Base-by-base conservation (phyloP, 2,888 invertebrate species). In the Caradrina clavipalpis region DNA sequence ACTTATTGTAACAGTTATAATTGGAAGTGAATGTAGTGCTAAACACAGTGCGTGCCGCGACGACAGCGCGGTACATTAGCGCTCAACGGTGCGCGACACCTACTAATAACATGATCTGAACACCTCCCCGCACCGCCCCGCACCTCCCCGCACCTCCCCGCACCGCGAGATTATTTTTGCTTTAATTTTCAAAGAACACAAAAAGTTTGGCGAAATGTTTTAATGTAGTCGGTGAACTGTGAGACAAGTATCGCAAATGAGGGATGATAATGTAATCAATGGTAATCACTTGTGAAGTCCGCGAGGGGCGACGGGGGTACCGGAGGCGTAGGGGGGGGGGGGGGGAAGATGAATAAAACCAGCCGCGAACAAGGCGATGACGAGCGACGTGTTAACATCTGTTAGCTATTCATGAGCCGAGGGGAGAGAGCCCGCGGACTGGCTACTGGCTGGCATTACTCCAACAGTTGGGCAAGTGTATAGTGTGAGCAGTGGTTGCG, bases 211-310 rank as follows among this genome's bases (percentile, higher is more conserved):
- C 17, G 6, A 62, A 68, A 62, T 49, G n/a, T 42, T 54, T 39
- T 42, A 64, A 70, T 65, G 71, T 58, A 69, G 26, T 63, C 56
- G 60, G 31, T 62, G 77, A 53, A 45, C 49, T 19, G 47, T 8
- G 39, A 56, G 51, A 56, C 13, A 53, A 81, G 77, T 63, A 55
- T 60, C 22, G 55, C 54, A 50, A 65, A 65, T 78, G 55, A 71
- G 55, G 26, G 55, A 62, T 31, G 77, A 65, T 71, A 65, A 76
- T 77, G 39, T 61, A 69, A 76, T 76, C 69, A 76, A 69, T 69
- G 69, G 58, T 78, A 65, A 71, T 77, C 82, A 78, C 61, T 15
- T 22, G 53, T 45, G 54, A 53, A 22, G 56, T 42, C 39, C 15
- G 10, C 13, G 26, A 39, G 17, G n/a, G 13, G 47, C 1, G 1